Percentiles rank a stretch among this genome's conserved stretches.
Evolutionary conservation across 2,113 vertebrate genomes (phyloP).

Genomic region (Xenopus tropicalis): DNA sequence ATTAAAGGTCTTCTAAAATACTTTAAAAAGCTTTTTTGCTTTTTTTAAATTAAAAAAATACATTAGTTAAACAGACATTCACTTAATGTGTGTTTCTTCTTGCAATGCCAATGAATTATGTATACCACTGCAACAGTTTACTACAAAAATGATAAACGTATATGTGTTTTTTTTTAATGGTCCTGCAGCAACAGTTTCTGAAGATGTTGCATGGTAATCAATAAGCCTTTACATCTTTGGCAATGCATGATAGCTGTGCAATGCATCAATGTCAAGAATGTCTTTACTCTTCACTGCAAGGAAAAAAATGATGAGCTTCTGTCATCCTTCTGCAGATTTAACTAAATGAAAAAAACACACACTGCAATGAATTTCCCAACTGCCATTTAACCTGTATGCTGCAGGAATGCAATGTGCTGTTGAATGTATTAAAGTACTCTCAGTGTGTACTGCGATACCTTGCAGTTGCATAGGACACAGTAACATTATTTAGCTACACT

Average conservation of each 20-base stretch:
- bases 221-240: conserved; percentile 51
- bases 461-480: not conserved
- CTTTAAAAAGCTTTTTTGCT: too few species aligned
- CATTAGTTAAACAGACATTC: too few species aligned
- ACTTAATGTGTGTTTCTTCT: too few species aligned
- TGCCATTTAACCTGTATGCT: conserved; percentile 42
- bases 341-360: conserved; percentile 45
- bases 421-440: too few species aligned
- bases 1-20: too few species aligned
- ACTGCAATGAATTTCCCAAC: conserved; percentile 21
- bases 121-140: too few species aligned
- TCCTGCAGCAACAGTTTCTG: conserved; percentile 49
- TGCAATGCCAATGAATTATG: too few species aligned
- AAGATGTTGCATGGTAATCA: conserved; percentile 55
- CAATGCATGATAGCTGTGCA: conserved; percentile 46
- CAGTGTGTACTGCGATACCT: too few species aligned
- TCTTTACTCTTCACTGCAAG: conserved; percentile 42
- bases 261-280: conserved; percentile 46
- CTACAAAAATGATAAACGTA: conserved; percentile 21
- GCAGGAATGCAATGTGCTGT: not conserved
- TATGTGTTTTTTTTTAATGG: conserved; percentile 33
- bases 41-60: too few species aligned
- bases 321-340: conserved; percentile 32
- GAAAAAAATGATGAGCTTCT: conserved; percentile 49
- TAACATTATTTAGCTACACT: too few species aligned